A percentile compares a stretch with the other conserved stretches of the same genome.
These are phyloP conservation scores for Cordilura impudica DNA, from an alignment of 2,888 invertebrate species.

Conservation along the genomic window DNA sequence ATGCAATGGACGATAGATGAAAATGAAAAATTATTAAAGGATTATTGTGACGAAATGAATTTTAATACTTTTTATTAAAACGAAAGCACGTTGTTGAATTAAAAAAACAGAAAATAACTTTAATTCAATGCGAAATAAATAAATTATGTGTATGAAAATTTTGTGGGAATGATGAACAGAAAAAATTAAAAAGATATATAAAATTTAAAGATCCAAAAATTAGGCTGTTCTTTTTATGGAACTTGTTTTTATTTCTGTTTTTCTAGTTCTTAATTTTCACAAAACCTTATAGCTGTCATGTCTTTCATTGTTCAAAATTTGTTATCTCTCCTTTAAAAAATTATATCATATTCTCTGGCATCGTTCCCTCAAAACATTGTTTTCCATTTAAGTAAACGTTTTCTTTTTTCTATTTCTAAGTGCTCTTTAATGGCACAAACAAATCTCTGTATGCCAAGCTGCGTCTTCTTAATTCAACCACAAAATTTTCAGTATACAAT, in stretches of 20 bases:
- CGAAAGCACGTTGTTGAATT: constrained; percentile 35
- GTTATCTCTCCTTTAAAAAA: too few species aligned
- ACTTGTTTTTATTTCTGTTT: too few species aligned
- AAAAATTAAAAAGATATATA: background rate
- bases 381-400: background rate
- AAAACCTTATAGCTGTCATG: too few species aligned
- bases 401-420: constrained; percentile 23
- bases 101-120: background rate
- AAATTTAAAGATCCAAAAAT: too few species aligned
- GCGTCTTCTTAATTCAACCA: constrained; percentile 37
- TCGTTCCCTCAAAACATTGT: background rate
- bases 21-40: constrained; percentile 8
- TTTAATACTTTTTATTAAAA: constrained; percentile 52
- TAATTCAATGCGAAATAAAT: background rate
- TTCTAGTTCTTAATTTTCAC: too few species aligned
- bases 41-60: constrained; percentile 39
- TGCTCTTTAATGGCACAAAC: background rate
- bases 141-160: constrained; percentile 2
- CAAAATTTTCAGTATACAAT: constrained; percentile 52
- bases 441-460: background rate
- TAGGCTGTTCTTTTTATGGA: too few species aligned
- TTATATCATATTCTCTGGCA: too few species aligned
- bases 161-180: background rate
- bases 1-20: constrained; percentile 33
- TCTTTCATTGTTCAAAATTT: background rate